Conservation (phyloP, 2,797 vertebrate genomes). For the Sebastes paucispinis region DNA sequence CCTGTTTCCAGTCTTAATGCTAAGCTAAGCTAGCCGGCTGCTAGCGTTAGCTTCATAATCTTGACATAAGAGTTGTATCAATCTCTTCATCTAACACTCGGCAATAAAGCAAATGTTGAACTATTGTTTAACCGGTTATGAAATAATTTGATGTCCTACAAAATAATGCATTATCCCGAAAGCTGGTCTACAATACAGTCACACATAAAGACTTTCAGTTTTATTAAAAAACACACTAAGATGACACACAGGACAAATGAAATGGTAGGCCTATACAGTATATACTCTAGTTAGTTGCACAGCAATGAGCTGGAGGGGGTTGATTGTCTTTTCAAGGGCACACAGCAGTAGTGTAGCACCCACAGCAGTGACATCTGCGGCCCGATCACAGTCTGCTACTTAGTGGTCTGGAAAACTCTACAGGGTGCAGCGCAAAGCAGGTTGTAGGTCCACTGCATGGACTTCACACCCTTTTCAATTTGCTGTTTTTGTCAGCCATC, state of each 20-base stretch:
- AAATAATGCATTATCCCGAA: not conserved
- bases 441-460: not conserved
- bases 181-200: not conserved
- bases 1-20: too few species aligned
- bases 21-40: too few species aligned
- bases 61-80: not conserved
- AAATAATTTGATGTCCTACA: not conserved
- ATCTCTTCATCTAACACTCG: not conserved
- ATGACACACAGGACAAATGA: not conserved
- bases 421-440: not conserved
- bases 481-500: conserved; percentile 8
- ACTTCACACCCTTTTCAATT: not conserved
- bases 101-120: not conserved
- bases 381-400: not conserved
- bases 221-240: not conserved
- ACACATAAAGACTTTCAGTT: not conserved
- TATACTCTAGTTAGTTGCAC: not conserved
- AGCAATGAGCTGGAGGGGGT: not conserved
- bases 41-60: too few species aligned
- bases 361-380: conserved; percentile 2
- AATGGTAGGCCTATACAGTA: not conserved
- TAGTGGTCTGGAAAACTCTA: conserved; percentile 10
- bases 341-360: conserved; percentile 10
- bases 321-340: conserved; percentile 33
- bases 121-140: not conserved